Conservation (phyloP, 2,797 vertebrate species). For the Gallinago nigripennis region DNA sequence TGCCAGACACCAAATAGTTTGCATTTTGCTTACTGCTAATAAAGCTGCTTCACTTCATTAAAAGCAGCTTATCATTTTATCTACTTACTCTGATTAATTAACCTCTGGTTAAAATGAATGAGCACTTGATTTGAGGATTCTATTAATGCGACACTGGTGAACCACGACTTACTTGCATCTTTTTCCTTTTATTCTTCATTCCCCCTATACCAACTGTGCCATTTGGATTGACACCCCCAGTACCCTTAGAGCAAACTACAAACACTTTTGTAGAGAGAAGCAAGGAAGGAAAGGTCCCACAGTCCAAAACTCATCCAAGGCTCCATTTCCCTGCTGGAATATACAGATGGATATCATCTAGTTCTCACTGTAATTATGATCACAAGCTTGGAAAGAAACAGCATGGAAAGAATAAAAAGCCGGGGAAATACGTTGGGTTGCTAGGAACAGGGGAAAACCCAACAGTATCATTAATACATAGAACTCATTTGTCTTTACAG, state of each 20-base stretch:
- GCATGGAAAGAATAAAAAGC: background rate
- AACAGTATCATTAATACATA: background rate
- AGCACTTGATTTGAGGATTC: slow-evolving; percentile 60
- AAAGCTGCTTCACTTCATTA: slow-evolving; percentile 71
- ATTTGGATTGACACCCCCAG: accelerated
- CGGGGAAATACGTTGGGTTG: background rate
- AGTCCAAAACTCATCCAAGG: background rate
- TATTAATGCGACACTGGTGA: slow-evolving; percentile 29
- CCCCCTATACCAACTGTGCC: background rate
- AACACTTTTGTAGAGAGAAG: background rate
- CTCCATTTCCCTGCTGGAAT: background rate
- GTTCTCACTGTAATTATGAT: background rate
- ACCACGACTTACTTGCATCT: background rate
- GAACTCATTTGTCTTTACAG: background rate
- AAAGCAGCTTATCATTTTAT: slow-evolving; percentile 69
- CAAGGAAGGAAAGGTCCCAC: background rate
- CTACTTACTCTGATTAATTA: slow-evolving; percentile 69
- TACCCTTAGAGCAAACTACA: background rate
- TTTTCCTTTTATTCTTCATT: background rate
- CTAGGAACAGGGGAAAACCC: background rate
- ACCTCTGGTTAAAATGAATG: slow-evolving; percentile 64
- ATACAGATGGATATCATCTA: background rate
- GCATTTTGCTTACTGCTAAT: slow-evolving; percentile 61
- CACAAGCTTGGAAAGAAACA: slow-evolving; percentile 33
- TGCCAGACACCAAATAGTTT: slow-evolving; percentile 51